These are phyloP conservation scores for Morbakka virulenta DNA, from an alignment of 30 jellyfish, hydroid and myxozoan genomes.

Conservation along the genomic window DNA sequence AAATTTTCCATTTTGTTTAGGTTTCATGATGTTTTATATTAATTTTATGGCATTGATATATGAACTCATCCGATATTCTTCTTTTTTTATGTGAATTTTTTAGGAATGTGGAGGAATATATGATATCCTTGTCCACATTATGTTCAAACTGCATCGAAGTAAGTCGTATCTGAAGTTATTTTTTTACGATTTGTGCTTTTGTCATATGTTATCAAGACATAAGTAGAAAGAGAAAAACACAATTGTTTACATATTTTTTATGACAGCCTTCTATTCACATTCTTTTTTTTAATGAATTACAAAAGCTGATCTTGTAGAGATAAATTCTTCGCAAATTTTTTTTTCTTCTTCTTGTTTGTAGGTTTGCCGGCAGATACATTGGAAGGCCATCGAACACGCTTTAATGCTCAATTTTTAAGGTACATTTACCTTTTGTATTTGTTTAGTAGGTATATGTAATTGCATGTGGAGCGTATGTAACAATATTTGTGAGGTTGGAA, in stretches of 20 bases:
- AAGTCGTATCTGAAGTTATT: background rate
- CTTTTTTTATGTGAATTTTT: too few relatives aligned
- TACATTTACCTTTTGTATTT: background rate
- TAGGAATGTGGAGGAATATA: slow-evolving; percentile 96
- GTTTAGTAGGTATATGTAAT: background rate
- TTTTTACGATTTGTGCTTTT: background rate
- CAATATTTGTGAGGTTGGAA: background rate
- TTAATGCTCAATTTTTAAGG: slow-evolving; percentile 80
- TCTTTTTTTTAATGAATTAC: too few relatives aligned
- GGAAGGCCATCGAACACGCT: slow-evolving; percentile 91
- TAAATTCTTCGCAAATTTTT: too few relatives aligned
- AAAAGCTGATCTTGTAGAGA: too few relatives aligned
- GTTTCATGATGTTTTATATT: background rate
- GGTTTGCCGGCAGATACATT: slow-evolving; percentile 93
- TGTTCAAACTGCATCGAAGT: slow-evolving; percentile 86
- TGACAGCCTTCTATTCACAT: too few relatives aligned
- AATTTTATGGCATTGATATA: background rate
- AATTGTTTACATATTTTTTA: background rate
- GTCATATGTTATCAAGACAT: too few relatives aligned
- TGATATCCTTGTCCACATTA: slow-evolving; percentile 71
- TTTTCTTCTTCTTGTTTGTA: too few relatives aligned
- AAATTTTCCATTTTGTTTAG: background rate
- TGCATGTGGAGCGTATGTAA: background rate
- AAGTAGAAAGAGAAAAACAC: too few relatives aligned
- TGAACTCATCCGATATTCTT: background rate